Percentiles rank a stretch among this genome's conserved stretches.
Conservation (phyloP, 2,113 vertebrate genomes). For the Excalfactoria chinensis region DNA sequence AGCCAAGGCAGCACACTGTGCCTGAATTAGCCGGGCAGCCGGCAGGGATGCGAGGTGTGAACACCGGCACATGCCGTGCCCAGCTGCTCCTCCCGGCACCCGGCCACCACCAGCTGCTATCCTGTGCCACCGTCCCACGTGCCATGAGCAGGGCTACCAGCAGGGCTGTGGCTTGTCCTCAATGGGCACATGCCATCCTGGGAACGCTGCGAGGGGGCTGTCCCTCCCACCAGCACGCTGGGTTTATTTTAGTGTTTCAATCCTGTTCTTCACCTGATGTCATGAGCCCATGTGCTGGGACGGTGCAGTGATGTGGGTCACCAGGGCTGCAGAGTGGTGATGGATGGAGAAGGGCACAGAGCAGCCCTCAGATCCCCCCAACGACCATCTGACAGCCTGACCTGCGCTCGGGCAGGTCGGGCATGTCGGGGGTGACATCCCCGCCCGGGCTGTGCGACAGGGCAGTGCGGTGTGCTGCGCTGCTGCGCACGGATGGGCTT, state of each 20-base stretch:
- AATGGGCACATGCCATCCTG: background rate
- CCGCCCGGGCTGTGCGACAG: background rate
- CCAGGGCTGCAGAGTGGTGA: accelerated
- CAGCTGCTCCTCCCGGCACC: constrained; percentile 19
- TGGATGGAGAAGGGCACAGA: background rate
- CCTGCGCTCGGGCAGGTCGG: accelerated
- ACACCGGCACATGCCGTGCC: background rate
- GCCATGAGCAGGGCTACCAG: background rate
- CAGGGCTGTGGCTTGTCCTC: background rate
- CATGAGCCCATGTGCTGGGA: accelerated
- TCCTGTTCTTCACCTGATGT: accelerated
- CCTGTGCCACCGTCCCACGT: background rate
- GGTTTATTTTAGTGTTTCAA: background rate
- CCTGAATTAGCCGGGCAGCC: constrained; percentile 18
- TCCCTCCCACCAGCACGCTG: accelerated
- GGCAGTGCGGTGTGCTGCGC: background rate
- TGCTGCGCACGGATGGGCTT: too few relatives aligned
- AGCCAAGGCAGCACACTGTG: background rate
- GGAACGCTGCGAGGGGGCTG: background rate
- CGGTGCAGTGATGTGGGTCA: accelerated
- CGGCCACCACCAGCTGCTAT: background rate
- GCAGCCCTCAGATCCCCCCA: background rate
- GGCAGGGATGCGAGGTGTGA: constrained; percentile 20
- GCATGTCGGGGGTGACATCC: background rate
- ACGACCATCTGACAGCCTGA: accelerated